Base-by-base conservation (phyloP, 1,140 invertebrate species). In the Brachionus plicatilis region DNA sequence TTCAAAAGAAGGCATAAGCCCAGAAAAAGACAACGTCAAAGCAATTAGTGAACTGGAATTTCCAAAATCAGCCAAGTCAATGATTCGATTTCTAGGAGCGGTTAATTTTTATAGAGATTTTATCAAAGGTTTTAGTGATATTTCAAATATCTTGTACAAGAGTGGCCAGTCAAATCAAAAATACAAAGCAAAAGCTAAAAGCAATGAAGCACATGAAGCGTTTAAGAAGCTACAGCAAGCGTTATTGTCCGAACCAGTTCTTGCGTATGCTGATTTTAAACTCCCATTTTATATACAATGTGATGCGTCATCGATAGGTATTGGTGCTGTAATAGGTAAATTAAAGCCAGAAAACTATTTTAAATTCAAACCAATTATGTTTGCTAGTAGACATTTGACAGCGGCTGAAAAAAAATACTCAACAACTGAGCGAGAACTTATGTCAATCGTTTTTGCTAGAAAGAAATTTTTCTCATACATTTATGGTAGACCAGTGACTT, bases 391-490 rank as follows among this genome's bases (percentile, higher is more conserved):
- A 84, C 84, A 85, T 12, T 85, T 91, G 9, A 88, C 85, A 8
- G 79, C 85, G 12, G 84, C 87, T 20, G 87, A 91, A 85, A 20
- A 85, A 45, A 87, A 87, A 20, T 91, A 88, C 84, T 83, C 88
- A 9, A 87, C 88, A 84, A 91, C 90, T 29, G 90, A 91, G 85
- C 90, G 90, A 72, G 89, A 91, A 86, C 85, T 88, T 6, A 85
- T 90, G 29, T 87, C 87, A 65, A 87, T 90, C 6, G 82, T 85
- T 37, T 88, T 86, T 87, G 87, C 85, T 33, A 86, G 50, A 85
- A 85, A 88, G 76, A 88, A 87, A 85, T 91, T 89, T 87, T 87
- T 87, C 85, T 56, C 88, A 45, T 90, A 87, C 85, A 85, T 90
- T 14, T 88, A 89, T 87, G 88, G 88, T 8, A 86, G 85, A 17